Conservation (phyloP, 2,113 vertebrate species). For the Eurystomus gularis region DNA sequence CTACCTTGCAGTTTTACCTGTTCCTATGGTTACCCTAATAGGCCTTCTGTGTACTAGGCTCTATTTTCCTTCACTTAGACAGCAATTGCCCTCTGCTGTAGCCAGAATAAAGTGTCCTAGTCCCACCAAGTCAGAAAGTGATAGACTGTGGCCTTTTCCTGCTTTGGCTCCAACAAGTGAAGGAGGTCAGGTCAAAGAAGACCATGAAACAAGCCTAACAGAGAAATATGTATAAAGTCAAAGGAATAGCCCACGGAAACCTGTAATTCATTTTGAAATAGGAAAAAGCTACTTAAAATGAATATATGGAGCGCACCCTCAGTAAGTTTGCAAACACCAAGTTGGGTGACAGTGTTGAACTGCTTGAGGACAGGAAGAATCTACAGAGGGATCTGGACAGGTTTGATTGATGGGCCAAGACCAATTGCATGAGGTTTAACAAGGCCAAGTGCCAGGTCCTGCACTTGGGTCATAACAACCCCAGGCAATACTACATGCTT, state of each 20-base stretch:
- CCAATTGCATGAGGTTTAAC: background rate
- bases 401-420: accelerated
- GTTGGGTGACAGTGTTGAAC: too few relatives aligned
- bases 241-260: background rate
- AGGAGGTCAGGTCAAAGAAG: background rate
- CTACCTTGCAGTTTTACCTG: background rate
- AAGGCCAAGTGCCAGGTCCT: background rate
- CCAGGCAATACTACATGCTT: accelerated
- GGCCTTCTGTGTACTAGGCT: background rate
- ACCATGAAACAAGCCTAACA: background rate
- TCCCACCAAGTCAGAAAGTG: background rate
- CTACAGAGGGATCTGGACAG: background rate
- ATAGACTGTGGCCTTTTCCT: background rate
- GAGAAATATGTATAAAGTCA: background rate
- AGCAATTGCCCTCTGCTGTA: background rate
- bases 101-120: background rate
- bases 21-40: background rate
- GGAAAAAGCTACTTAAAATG: background rate
- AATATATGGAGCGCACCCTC: background rate
- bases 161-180: background rate
- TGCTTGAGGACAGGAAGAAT: background rate
- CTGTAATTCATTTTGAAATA: background rate
- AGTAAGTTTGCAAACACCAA: background rate
- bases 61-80: background rate
- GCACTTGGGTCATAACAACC: background rate